These are phyloP conservation scores for Chaenodraco wilsoni DNA, from an alignment of 2,797 vertebrate species.

Conservation along the genomic window DNA sequence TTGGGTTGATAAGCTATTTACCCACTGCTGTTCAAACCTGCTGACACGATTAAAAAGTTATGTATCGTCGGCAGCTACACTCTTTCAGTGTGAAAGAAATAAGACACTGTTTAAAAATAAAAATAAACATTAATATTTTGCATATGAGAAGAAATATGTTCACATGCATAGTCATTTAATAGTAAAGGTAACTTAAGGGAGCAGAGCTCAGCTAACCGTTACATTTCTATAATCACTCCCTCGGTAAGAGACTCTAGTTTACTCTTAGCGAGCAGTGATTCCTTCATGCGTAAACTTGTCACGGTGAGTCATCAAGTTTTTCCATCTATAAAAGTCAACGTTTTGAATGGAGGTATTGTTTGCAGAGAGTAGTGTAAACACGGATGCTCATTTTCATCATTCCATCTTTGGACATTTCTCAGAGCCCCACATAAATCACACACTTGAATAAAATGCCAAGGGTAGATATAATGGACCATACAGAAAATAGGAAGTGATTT, in stretches of 20 bases:
- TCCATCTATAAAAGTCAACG: neutral
- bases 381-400: neutral
- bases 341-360: neutral
- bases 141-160: too few species aligned
- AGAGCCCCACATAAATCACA: slow-evolving; percentile 3
- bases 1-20: neutral
- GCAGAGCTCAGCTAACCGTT: neutral
- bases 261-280: neutral
- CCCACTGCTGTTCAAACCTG: too few species aligned
- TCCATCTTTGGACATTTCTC: neutral
- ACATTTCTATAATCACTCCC: neutral
- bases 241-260: neutral
- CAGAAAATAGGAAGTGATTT: slow-evolving; percentile 39
- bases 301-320: too few species aligned
- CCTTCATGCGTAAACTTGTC: too few species aligned
- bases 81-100: neutral
- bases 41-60: neutral
- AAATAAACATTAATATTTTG: too few species aligned
- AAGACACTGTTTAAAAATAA: too few species aligned
- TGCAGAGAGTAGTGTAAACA: neutral
- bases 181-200: neutral
- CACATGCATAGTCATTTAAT: too few species aligned
- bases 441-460: slow-evolving; percentile 2
- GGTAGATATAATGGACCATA: slow-evolving; percentile 10
- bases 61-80: neutral